Conservation (phyloP, 2,797 vertebrate species). For the Melanotaenia nigrans region DNA sequence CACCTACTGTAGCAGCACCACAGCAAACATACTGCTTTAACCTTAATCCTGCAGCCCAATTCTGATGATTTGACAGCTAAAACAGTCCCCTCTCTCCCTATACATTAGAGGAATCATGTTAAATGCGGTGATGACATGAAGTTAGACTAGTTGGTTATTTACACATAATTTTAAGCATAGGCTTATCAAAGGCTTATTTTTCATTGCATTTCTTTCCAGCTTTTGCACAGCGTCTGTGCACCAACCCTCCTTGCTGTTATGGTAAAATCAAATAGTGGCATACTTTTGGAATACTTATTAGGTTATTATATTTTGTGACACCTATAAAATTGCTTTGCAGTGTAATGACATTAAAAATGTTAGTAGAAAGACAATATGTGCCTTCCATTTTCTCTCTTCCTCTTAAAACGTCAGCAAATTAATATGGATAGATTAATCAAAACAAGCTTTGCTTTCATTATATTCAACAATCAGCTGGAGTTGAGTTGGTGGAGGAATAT, state of each 20-base stretch:
- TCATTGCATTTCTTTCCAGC: slow-evolving; percentile 8
- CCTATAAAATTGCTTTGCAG: background rate
- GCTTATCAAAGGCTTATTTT: slow-evolving; percentile 21
- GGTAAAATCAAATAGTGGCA: background rate
- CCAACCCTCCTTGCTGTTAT: slow-evolving; percentile 3
- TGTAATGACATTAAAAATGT: background rate
- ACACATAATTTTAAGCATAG: slow-evolving; percentile 25
- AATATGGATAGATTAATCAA: too few species aligned
- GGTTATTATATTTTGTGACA: slow-evolving; percentile 6
- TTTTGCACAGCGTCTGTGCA: background rate
- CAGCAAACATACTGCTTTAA: slow-evolving; percentile 46
- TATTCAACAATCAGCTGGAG: too few species aligned
- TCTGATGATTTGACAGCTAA: slow-evolving; percentile 44
- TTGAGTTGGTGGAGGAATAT: too few species aligned
- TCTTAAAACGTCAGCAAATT: background rate
- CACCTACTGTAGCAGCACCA: slow-evolving; percentile 57
- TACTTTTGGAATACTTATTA: slow-evolving; percentile 14
- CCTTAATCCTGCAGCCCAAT: slow-evolving; percentile 10
- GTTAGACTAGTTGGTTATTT: slow-evolving; percentile 53
- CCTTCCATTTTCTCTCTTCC: background rate
- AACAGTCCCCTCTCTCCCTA: slow-evolving; percentile 20
- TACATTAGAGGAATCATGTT: slow-evolving; percentile 31
- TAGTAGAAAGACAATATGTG: slow-evolving; percentile 2
- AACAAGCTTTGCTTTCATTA: too few species aligned
- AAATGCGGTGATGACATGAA: slow-evolving; percentile 49